Evolutionary conservation across 2,888 invertebrate species (phyloP).

Genomic region (Acanthosepion pharaonis): DNA sequence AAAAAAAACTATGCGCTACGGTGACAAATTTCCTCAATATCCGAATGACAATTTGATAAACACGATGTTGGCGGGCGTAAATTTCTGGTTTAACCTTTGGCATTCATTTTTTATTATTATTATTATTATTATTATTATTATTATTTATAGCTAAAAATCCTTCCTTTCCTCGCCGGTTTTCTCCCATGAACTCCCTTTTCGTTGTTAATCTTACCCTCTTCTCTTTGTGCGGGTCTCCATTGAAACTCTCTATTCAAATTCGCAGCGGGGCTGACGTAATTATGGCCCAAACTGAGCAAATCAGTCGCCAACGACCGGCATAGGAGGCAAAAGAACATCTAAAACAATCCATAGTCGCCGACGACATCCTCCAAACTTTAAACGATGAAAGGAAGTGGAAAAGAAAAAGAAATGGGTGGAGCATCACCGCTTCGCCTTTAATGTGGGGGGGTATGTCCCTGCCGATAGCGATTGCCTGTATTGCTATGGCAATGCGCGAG

Average conservation of each 20-base stretch:
- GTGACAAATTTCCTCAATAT: too few relatives aligned
- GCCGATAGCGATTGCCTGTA: too few relatives aligned
- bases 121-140: too few relatives aligned
- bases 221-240: not conserved
- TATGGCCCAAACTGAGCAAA: constrained; percentile 2
- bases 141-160: not conserved
- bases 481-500: too few relatives aligned
- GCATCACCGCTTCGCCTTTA: not conserved
- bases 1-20: too few relatives aligned
- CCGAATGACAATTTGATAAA: too few relatives aligned
- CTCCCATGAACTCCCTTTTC: not conserved
- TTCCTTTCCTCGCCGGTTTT: not conserved
- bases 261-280: not conserved
- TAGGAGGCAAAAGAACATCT: not conserved
- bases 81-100: too few relatives aligned
- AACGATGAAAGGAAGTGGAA: not conserved
- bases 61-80: too few relatives aligned
- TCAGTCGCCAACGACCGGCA: not conserved
- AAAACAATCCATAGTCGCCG: not conserved
- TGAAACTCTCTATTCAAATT: not conserved
- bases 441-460: not conserved
- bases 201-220: not conserved
- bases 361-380: not conserved
- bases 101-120: too few relatives aligned
- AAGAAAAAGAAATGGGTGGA: not conserved